Conservation (phyloP, 2,113 vertebrate genomes). For the Trinectes maculatus region DNA sequence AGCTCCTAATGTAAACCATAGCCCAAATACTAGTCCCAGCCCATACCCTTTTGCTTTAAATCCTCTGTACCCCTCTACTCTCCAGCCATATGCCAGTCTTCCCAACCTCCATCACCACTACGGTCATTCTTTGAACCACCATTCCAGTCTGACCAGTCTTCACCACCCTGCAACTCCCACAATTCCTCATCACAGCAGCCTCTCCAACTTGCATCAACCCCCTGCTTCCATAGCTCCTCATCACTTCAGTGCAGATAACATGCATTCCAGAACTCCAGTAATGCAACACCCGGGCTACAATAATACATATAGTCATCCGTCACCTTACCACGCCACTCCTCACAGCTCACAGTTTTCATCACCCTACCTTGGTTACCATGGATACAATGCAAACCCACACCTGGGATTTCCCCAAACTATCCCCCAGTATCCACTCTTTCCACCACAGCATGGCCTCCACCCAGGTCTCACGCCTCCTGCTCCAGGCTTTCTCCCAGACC, state of each 20-base stretch:
- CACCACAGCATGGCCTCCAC: conserved; percentile 36
- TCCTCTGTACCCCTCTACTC: conserved; percentile 12
- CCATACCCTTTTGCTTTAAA: neutral
- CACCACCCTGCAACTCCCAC: conserved; percentile 29
- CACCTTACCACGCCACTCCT: conserved; percentile 34
- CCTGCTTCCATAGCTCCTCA: conserved; percentile 19
- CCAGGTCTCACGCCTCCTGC: neutral
- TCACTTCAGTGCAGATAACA: conserved; percentile 10
- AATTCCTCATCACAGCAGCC: conserved; percentile 29
- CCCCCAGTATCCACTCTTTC: neutral
- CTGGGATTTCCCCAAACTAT: neutral
- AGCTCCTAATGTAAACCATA: conserved; percentile 15
- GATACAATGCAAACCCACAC: conserved; percentile 35
- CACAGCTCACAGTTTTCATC: conserved; percentile 25
- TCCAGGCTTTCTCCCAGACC: conserved; percentile 27
- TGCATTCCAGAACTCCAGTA: conserved; percentile 21
- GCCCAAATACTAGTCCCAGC: conserved; percentile 29
- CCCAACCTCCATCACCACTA: conserved; percentile 41
- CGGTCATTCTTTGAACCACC: conserved; percentile 12
- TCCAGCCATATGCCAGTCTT: conserved; percentile 47
- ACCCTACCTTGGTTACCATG: conserved; percentile 34
- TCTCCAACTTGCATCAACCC: conserved; percentile 75
- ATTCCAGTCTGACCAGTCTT: conserved; percentile 41
- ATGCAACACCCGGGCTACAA: conserved; percentile 31
- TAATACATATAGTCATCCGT: conserved; percentile 22